A percentile compares a stretch with the other conserved stretches of the same genome.
Evolutionary conservation across 2,888 invertebrate genomes (phyloP).

Genomic region (Ferdinandea cuprea): DNA sequence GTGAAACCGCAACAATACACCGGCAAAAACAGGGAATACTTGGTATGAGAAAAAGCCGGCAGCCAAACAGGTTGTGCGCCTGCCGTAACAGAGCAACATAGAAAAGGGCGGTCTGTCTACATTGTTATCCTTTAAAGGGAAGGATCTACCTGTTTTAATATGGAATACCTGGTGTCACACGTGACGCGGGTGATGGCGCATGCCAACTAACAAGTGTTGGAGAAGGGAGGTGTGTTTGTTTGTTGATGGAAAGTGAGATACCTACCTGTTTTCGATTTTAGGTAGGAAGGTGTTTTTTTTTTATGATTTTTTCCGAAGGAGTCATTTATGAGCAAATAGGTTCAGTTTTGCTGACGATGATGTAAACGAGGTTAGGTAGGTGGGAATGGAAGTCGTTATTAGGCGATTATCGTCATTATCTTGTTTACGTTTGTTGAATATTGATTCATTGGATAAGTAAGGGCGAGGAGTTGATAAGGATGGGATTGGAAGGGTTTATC

Average conservation of each 20-base stretch:
- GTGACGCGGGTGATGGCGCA: constrained; percentile 46
- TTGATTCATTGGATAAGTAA: constrained; percentile 3
- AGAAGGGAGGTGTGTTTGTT: constrained; percentile 10
- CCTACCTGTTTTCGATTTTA: background rate
- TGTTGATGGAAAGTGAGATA: background rate
- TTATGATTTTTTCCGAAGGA: background rate
- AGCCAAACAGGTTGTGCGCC: constrained; percentile 63
- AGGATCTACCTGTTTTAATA: constrained; percentile 44
- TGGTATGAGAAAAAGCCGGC: constrained; percentile 54
- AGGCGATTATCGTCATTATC: constrained; percentile 6
- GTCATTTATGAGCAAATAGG: background rate
- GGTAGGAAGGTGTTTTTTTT: too few species aligned
- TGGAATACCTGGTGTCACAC: constrained; percentile 16
- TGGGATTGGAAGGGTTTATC: background rate
- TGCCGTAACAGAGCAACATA: constrained; percentile 29
- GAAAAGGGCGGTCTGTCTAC: constrained; percentile 66
- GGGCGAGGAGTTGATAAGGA: background rate
- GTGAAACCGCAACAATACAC: constrained; percentile 61
- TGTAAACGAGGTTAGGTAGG: background rate
- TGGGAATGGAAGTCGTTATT: background rate
- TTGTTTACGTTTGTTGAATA: constrained; percentile 11
- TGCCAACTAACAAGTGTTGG: constrained; percentile 42
- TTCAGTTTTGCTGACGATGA: background rate
- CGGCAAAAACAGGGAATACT: constrained; percentile 25
- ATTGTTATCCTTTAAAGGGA: constrained; percentile 57